These are phyloP conservation scores for Riparia riparia DNA, from an alignment of 2,113 vertebrate species.

Conservation along the genomic window DNA sequence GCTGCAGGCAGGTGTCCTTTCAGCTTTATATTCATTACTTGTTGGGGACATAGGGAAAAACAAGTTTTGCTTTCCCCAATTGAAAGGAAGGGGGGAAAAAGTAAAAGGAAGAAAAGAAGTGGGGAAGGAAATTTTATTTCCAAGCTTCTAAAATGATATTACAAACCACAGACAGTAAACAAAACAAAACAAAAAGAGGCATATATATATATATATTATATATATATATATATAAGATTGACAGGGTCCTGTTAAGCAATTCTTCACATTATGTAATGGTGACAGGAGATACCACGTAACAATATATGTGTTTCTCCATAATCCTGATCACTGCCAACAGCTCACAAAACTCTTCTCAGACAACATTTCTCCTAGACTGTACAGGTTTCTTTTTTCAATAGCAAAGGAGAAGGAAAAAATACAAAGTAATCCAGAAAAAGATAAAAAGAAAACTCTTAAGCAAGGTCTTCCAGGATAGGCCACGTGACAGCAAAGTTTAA, in stretches of 20 bases:
- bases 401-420: not conserved
- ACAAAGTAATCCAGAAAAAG: not conserved
- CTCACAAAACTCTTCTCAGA: not conserved
- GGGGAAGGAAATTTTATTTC: slow-evolving; percentile 69
- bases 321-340: not conserved
- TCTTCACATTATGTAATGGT: slow-evolving; percentile 67
- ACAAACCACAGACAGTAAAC: slow-evolving; percentile 48
- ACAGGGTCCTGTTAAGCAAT: slow-evolving; percentile 32
- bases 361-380: not conserved
- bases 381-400: slow-evolving; percentile 12
- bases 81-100: not conserved
- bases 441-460: not conserved
- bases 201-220: not conserved
- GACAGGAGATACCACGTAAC: slow-evolving; percentile 31
- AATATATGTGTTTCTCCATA: not conserved
- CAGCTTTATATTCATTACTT: not conserved
- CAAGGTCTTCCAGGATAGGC: not conserved
- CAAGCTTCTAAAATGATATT: slow-evolving; percentile 55
- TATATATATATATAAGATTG: slow-evolving; percentile 22
- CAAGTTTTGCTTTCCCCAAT: not conserved
- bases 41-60: not conserved
- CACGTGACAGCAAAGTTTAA: not conserved
- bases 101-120: not conserved
- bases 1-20: not conserved
- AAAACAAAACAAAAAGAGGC: not conserved